phyloP scores from a whole-genome alignment of 2,797 vertebrate genomes.

The Fratercula arctica region DNA sequence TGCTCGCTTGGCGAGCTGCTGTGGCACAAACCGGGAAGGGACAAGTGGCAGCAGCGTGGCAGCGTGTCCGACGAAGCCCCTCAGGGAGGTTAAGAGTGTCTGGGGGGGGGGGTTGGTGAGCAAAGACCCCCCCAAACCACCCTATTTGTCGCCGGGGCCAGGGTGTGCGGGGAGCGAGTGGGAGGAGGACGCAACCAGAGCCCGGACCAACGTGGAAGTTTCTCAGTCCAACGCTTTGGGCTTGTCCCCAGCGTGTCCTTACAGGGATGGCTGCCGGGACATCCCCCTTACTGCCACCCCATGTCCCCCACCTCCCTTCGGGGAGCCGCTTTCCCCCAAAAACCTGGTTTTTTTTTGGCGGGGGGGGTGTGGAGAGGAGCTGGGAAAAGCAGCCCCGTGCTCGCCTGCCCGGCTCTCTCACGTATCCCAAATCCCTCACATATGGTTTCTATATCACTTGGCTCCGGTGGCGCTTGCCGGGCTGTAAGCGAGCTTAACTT shows the following conservation, averaged over 20 bases:
- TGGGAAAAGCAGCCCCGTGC: not conserved
- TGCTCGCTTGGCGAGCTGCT: not conserved
- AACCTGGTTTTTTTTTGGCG: not conserved
- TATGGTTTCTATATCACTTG: slow-evolving; percentile 63
- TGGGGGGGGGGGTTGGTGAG: not conserved
- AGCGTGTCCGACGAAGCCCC: fast-evolving
- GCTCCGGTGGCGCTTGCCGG: slow-evolving; percentile 11
- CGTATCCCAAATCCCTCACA: slow-evolving; percentile 53
- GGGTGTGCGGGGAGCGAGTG: fast-evolving
- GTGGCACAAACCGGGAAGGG: fast-evolving
- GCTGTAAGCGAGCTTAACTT: slow-evolving; percentile 46
- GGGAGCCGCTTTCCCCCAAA: fast-evolving
- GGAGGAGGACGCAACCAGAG: not conserved
- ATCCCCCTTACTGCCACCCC: not conserved
- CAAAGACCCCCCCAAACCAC: not conserved
- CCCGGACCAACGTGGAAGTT: not conserved
- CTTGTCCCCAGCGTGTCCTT: not conserved
- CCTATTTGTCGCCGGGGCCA: fast-evolving
- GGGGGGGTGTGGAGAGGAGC: not conserved
- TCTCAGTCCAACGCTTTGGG: not conserved
- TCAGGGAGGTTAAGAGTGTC: fast-evolving
- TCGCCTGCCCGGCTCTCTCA: slow-evolving; percentile 23
- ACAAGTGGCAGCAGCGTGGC: not conserved
- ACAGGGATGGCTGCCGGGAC: not conserved
- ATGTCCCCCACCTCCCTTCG: fast-evolving